phyloP scores from a whole-genome alignment of 1,140 invertebrate genomes.

The Heterodera carotae region DNA sequence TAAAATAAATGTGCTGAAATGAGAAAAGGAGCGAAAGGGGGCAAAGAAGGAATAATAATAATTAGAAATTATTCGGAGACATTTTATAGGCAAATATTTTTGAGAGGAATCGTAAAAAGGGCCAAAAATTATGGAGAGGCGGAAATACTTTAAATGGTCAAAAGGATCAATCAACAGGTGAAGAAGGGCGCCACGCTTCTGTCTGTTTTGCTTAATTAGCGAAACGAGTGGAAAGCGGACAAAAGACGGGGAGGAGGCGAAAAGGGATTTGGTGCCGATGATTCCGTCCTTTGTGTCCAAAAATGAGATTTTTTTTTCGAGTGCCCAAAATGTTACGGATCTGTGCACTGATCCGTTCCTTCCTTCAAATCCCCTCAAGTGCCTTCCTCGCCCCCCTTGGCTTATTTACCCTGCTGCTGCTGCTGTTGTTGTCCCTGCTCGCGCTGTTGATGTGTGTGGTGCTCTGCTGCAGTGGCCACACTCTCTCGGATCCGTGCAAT shows the following conservation, averaged over 20 bases:
- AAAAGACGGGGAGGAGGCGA: too few relatives aligned
- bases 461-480: background rate
- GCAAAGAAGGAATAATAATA: background rate
- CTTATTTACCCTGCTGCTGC: background rate
- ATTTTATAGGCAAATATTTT: background rate
- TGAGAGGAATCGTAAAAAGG: too few relatives aligned
- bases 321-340: background rate
- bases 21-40: background rate
- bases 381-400: too few relatives aligned
- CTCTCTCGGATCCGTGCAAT: background rate
- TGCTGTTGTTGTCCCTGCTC: background rate
- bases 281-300: background rate
- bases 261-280: background rate
- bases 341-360: background rate
- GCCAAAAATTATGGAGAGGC: too few relatives aligned
- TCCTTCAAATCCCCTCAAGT: background rate
- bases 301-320: background rate
- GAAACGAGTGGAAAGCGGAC: background rate
- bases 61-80: too few relatives aligned
- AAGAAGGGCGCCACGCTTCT: background rate
- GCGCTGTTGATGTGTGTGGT: background rate
- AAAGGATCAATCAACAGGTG: background rate
- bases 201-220: constrained; percentile 9
- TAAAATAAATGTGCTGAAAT: background rate
- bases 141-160: background rate